Percentiles rank a stretch among this genome's conserved stretches.
Conservation (phyloP, 1,140 invertebrate species). For the Aphidius gifuensis region DNA sequence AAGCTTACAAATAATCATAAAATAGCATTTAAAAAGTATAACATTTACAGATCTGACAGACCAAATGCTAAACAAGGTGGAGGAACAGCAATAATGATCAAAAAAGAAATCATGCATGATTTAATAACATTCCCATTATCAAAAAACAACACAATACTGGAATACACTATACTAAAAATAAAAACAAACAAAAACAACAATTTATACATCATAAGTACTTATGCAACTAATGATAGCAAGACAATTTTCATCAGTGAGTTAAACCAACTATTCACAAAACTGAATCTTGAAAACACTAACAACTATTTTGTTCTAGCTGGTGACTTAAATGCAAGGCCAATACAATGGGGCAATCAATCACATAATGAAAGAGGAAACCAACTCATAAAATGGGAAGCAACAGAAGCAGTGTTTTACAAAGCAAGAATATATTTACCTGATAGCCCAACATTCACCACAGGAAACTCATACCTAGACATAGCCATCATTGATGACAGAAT, state of each 20-base stretch:
- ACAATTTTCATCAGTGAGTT: slow-evolving; percentile 8
- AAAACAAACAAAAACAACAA: background rate
- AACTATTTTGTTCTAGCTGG: slow-evolving; percentile 18
- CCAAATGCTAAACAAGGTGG: background rate
- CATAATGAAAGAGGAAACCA: slow-evolving; percentile 7
- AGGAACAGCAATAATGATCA: slow-evolving; percentile 17
- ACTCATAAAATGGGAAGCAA: slow-evolving; percentile 1
- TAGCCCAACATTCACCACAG: background rate
- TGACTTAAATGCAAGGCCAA: slow-evolving; percentile 19
- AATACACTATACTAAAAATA: slow-evolving; percentile 40
- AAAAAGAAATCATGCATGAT: background rate
- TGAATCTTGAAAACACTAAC: background rate
- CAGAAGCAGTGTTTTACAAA: background rate
- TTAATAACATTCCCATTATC: background rate
- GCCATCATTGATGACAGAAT: background rate
- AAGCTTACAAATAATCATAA: slow-evolving; percentile 5
- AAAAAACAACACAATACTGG: slow-evolving; percentile 3
- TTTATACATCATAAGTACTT: background rate
- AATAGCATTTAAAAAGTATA: background rate
- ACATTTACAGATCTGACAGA: slow-evolving; percentile 13
- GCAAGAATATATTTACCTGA: background rate
- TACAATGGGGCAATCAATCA: background rate
- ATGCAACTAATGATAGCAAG: background rate
- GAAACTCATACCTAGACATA: background rate
- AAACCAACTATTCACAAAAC: background rate